phyloP scores from a whole-genome alignment of 1,140 invertebrate genomes.

The Teleogryllus occipitalis region DNA sequence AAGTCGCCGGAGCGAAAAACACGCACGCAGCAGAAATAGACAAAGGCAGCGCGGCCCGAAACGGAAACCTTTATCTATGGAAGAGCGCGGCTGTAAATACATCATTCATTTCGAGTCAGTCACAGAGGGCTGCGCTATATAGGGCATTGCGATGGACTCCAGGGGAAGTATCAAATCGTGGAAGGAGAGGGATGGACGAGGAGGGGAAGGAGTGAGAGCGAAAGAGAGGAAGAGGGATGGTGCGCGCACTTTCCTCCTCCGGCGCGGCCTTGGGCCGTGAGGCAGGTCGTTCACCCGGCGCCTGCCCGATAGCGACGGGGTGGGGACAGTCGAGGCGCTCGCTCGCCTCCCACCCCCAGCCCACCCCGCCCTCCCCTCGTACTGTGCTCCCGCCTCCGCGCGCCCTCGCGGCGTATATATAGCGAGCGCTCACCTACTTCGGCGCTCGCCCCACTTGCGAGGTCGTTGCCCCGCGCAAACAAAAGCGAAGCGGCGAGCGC shows the following conservation, averaged over 20 bases:
- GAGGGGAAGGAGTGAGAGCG: not conserved
- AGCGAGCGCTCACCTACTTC: not conserved
- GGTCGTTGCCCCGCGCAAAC: not conserved
- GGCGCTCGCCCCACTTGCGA: not conserved
- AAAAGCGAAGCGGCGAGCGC: not conserved
- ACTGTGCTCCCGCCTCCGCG: not conserved
- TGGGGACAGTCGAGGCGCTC: not conserved
- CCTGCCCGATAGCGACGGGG: not conserved
- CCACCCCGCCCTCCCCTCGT: not conserved
- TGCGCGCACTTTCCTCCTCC: not conserved
- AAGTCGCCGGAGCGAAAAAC: too few species aligned
- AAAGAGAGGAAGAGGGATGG: not conserved
- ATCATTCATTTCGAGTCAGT: too few species aligned
- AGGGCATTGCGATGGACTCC: too few species aligned
- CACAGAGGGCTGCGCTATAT: too few species aligned
- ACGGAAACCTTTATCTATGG: too few species aligned
- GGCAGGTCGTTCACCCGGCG: slow-evolving; percentile 1
- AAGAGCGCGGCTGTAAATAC: too few species aligned
- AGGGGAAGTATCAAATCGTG: too few species aligned
- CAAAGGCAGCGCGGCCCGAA: too few species aligned
- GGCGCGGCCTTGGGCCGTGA: not conserved
- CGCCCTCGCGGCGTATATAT: not conserved
- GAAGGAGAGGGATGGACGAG: too few species aligned
- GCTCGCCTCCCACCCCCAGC: not conserved
- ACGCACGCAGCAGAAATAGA: too few species aligned